These are phyloP conservation scores for Himalopsyche phryganea DNA, from an alignment of 1,140 invertebrate genomes.

Conservation along the genomic window DNA sequence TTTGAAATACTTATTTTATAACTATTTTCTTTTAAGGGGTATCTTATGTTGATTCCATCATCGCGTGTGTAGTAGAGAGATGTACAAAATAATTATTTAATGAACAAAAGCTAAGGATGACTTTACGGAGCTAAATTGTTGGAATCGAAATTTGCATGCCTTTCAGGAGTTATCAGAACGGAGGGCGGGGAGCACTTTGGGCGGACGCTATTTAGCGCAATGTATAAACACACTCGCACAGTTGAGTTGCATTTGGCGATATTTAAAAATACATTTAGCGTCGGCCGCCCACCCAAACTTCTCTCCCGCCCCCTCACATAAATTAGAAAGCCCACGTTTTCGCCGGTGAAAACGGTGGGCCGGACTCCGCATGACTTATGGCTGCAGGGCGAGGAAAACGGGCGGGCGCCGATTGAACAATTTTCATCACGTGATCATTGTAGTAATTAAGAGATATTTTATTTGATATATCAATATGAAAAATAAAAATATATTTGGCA, in stretches of 20 bases:
- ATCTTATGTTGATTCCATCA: no score
- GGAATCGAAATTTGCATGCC: background rate
- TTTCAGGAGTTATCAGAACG: background rate
- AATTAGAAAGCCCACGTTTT: conserved; percentile 33
- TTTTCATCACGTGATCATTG: no score
- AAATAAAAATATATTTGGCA: no score
- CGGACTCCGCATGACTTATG: conserved; percentile 5
- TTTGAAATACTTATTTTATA: no score
- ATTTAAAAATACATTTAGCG: conserved; percentile 36
- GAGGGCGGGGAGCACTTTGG: conserved; percentile 1
- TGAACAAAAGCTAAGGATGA: no score
- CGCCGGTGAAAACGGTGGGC: conserved; percentile 22
- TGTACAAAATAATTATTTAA: no score
- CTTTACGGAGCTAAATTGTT: background rate
- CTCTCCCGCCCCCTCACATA: conserved; percentile 19
- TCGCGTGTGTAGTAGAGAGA: no score
- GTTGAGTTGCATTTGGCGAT: conserved; percentile 33
- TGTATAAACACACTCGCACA: conserved; percentile 9
- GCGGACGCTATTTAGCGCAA: conserved; percentile 28
- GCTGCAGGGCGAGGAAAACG: background rate
- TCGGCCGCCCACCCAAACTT: background rate
- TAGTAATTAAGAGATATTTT: no score
- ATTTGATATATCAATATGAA: no score
- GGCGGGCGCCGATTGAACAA: no score
- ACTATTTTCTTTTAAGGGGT: no score